Evolutionary conservation across 1,140 invertebrate genomes (phyloP), one percentile per base, ranked within the genome.

Genomic region (Calosoma granatense): DNA sequence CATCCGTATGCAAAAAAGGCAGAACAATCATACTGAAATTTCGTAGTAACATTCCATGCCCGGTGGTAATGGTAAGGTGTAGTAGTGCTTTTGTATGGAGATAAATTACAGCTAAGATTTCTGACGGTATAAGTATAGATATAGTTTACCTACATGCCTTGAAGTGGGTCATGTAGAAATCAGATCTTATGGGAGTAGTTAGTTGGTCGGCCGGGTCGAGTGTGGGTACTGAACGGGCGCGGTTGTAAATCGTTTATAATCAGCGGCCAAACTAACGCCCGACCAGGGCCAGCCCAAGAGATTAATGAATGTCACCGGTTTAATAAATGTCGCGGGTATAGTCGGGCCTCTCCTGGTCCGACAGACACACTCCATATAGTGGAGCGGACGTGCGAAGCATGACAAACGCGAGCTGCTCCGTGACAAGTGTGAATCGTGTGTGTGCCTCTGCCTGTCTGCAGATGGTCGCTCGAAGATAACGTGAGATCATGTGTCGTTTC

Each of bases 291-390:
- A 47, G 15, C 41, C 41, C 41, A 47, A 47, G 41, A 47, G 41
- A 47, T 47, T 47, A 47, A 47, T 47, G 41, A 47, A 47, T 47
- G 41, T 47, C 41, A 47, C 41, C 41, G 3, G 41, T 17, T 47
- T 47, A 47, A 47, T 47, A 47, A 47, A 47, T 47, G 41, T 47
- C 26, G 26, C 26, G 26, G 26, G 26, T 36, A n/a, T 36, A 36
- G 26, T n/a, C 6, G 6, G 26, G 26, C 6, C 26, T 6, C 6
- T 36, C 6, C 26, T 9, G 26, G n/a, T n/a, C 26, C 6, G 26
- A 36, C 26, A 36, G 26, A 36, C 26, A 36, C n/a, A 36, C 26
- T 36, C 26, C 26, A 36, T n/a, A 36, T n/a, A 36, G 26, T 36
- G 26, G 6, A 9, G 6, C n/a, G 26, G 26, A 36, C 26, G 26